These are phyloP conservation scores for Pongo abelii DNA, from an alignment of 2,113 vertebrate genomes.

Conservation along the genomic window DNA sequence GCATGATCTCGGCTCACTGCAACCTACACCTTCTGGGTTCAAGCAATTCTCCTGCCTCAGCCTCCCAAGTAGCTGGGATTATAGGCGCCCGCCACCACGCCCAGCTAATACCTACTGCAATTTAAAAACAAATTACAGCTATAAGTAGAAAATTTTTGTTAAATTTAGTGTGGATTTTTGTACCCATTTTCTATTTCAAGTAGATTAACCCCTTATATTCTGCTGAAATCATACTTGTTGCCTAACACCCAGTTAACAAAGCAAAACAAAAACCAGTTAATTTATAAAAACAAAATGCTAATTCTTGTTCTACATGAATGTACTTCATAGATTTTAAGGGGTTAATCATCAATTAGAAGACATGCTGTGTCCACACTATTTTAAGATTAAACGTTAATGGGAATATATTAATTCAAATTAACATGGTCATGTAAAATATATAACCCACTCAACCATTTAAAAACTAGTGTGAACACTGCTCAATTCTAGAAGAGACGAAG, in stretches of 20 bases:
- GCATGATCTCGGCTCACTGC: too few species aligned
- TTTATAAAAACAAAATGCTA: slow-evolving; percentile 67
- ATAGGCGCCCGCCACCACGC: too few species aligned
- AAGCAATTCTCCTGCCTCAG: too few species aligned
- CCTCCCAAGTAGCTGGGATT: too few species aligned
- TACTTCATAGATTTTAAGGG: slow-evolving; percentile 84
- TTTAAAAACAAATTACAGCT: slow-evolving; percentile 64
- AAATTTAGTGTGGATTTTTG: slow-evolving; percentile 89
- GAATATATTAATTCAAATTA: slow-evolving; percentile 79
- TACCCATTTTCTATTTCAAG: slow-evolving; percentile 83
- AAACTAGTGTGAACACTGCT: slow-evolving; percentile 91
- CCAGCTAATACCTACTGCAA: slow-evolving; percentile 70
- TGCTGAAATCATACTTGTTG: slow-evolving; percentile 80
- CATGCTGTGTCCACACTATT: slow-evolving; percentile 89
- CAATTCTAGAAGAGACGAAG: slow-evolving; percentile 82
- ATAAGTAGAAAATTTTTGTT: slow-evolving; percentile 59
- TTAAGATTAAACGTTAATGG: slow-evolving; percentile 84
- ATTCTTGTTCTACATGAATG: slow-evolving; percentile 76
- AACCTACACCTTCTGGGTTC: too few species aligned
- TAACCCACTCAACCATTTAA: slow-evolving; percentile 83
- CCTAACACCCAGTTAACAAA: slow-evolving; percentile 70
- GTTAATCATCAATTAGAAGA: slow-evolving; percentile 89
- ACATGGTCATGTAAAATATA: slow-evolving; percentile 80
- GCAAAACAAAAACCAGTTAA: slow-evolving; percentile 69
- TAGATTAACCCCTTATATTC: slow-evolving; percentile 89